phyloP scores from a whole-genome alignment of 2,113 vertebrate species.

The Anarhynchus alexandrinus region DNA sequence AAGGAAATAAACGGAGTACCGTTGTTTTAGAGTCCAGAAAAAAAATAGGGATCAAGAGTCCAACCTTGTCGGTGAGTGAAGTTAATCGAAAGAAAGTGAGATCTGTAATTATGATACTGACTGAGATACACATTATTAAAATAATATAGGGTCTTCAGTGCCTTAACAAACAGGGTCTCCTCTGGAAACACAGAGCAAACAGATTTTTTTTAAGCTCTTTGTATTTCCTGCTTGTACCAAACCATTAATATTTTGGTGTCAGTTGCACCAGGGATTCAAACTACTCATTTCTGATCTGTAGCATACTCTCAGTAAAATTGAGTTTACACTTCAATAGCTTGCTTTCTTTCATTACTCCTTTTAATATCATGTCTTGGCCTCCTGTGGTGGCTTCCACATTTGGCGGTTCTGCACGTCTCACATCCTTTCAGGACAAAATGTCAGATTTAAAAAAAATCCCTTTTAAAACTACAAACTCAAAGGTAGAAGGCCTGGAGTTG shows the following conservation, averaged over 20 bases:
- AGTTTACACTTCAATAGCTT: constrained; percentile 46
- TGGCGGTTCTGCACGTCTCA: background rate
- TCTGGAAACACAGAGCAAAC: background rate
- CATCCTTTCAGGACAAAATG: constrained; percentile 51
- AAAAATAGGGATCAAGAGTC: background rate
- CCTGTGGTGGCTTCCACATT: constrained; percentile 38
- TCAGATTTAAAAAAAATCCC: background rate
- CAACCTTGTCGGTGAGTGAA: background rate
- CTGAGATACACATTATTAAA: background rate
- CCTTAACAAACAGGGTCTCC: background rate
- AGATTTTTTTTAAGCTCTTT: background rate
- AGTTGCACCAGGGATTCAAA: background rate
- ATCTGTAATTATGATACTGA: background rate
- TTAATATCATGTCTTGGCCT: constrained; percentile 44
- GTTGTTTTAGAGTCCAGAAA: background rate
- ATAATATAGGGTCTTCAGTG: background rate
- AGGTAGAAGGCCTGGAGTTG: constrained; percentile 9
- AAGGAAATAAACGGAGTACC: background rate
- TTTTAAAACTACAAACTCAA: constrained; percentile 19
- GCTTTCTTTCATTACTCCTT: constrained; percentile 55
- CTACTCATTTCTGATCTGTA: constrained; percentile 36
- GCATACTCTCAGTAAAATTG: constrained; percentile 18
- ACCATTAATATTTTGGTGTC: constrained; percentile 25
- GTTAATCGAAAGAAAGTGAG: background rate
- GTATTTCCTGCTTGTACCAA: background rate